Conservation (phyloP, 2,888 invertebrate species). For the Sesamia inferens region DNA sequence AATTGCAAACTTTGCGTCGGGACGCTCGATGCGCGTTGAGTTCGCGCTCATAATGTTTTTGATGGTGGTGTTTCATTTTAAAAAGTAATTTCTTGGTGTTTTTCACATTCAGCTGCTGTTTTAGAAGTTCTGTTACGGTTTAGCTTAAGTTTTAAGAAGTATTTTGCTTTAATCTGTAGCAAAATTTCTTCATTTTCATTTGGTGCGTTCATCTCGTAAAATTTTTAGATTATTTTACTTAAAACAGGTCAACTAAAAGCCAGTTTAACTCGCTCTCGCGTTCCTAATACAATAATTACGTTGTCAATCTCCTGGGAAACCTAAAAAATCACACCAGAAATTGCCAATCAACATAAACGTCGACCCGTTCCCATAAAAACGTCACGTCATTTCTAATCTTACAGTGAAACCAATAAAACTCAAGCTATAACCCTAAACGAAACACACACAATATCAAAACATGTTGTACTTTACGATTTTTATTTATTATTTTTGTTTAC, state of each 20-base stretch:
- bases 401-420: constrained; percentile 83
- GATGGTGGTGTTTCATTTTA: constrained; percentile 62
- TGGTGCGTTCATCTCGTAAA: neutral
- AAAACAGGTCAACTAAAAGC: constrained; percentile 5
- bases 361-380: constrained; percentile 67
- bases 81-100: constrained; percentile 49
- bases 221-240: neutral
- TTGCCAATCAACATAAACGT: constrained; percentile 73
- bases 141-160: neutral
- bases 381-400: constrained; percentile 77
- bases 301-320: constrained; percentile 49
- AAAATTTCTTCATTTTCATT: neutral
- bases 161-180: constrained; percentile 7
- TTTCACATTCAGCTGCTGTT: constrained; percentile 40
- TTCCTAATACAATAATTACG: constrained; percentile 51
- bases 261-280: constrained; percentile 1
- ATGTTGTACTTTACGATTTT: constrained; percentile 72
- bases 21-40: constrained; percentile 60
- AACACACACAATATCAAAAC: constrained; percentile 81
- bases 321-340: constrained; percentile 63
- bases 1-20: constrained; percentile 67
- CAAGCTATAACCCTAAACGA: constrained; percentile 76
- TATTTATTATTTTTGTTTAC: constrained; percentile 87
- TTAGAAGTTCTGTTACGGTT: constrained; percentile 18
- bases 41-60: constrained; percentile 61